Evolutionary conservation across 2,113 vertebrate species (phyloP).

Genomic region (Scatophagus argus): DNA sequence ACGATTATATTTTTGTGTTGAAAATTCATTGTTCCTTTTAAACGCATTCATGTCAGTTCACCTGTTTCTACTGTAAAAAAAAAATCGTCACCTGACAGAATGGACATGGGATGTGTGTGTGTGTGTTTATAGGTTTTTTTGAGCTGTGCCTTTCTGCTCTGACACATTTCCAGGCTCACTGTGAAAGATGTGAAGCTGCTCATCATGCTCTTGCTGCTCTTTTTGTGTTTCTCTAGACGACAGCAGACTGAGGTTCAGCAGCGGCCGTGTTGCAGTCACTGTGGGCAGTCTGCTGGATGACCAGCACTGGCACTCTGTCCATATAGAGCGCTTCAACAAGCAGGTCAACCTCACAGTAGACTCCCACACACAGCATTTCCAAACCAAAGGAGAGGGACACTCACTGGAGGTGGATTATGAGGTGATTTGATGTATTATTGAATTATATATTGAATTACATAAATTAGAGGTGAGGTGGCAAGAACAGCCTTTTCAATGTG

Average conservation of each 20-base stretch:
- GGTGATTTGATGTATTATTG: constrained; percentile 84
- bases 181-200: background rate
- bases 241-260: constrained; percentile 87
- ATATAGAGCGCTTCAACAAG: constrained; percentile 95
- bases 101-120: background rate
- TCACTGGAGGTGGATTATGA: constrained; percentile 97
- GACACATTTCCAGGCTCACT: background rate
- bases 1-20: background rate
- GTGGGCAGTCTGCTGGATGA: constrained; percentile 96
- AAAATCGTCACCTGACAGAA: background rate
- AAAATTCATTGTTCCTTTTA: background rate
- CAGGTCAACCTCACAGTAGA: constrained; percentile 98
- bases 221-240: constrained; percentile 83
- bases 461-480: background rate
- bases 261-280: constrained; percentile 83
- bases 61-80: background rate
- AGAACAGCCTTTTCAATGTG: constrained; percentile 9
- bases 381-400: constrained; percentile 90
- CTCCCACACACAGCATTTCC: constrained; percentile 91
- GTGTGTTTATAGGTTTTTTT: background rate
- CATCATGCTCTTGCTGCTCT: background rate
- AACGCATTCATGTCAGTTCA: too few relatives aligned
- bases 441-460: constrained; percentile 5
- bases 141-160: constrained; percentile 2
- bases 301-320: constrained; percentile 96